Evolutionary conservation across 2,888 invertebrate species (phyloP).

Genomic region (Diarsia dahlii): DNA sequence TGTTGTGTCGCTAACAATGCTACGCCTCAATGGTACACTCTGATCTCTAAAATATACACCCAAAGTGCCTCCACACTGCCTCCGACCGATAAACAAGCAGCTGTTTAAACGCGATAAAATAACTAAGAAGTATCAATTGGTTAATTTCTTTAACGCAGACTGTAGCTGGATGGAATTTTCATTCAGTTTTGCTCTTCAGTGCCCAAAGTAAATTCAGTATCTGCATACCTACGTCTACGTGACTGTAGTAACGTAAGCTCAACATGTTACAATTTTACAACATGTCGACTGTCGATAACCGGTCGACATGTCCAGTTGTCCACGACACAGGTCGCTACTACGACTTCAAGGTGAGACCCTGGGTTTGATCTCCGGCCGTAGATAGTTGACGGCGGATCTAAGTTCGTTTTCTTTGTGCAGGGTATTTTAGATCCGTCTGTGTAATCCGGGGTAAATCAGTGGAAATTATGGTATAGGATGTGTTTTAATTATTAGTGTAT

Average conservation of each 20-base stretch:
- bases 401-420: conserved; percentile 71
- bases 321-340: conserved; percentile 63
- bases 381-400: conserved; percentile 79
- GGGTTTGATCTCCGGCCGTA: conserved; percentile 77
- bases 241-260: conserved; percentile 31
- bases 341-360: conserved; percentile 78
- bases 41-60: no score
- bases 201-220: background rate
- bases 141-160: background rate
- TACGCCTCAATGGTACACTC: no score
- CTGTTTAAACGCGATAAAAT: background rate
- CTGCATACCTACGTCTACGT: conserved; percentile 1
- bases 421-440: conserved; percentile 50
- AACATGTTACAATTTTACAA: conserved; percentile 37
- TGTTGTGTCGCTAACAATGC: background rate
- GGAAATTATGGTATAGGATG: conserved; percentile 1
- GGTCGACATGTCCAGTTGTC: conserved; percentile 68
- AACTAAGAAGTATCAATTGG: background rate
- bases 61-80: no score
- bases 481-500: conserved; percentile 28
- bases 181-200: background rate
- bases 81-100: background rate
- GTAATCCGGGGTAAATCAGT: conserved; percentile 1
- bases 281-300: conserved; percentile 55
- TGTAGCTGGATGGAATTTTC: background rate